phyloP scores from a whole-genome alignment of 2,888 invertebrate genomes.

The Dynastes maya region DNA sequence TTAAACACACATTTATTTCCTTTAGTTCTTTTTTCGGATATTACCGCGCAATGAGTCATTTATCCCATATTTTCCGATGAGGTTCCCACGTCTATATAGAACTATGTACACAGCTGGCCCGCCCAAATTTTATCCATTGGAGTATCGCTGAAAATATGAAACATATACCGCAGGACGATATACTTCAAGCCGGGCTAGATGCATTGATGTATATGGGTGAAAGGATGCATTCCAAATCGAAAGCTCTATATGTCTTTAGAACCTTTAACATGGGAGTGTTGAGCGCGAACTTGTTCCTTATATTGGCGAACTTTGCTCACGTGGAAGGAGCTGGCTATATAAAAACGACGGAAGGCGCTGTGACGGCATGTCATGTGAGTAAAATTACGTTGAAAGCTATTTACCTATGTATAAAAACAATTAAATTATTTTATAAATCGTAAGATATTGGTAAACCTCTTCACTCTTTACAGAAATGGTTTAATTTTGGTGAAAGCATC shows the following conservation, averaged over 20 bases:
- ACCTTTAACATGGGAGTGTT: slow-evolving; percentile 30
- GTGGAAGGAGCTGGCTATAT: slow-evolving; percentile 39
- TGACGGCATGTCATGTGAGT: slow-evolving; percentile 38
- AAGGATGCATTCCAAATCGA: slow-evolving; percentile 28
- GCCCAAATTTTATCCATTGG: background rate
- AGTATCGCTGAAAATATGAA: background rate
- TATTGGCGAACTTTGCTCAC: slow-evolving; percentile 27
- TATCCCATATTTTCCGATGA: background rate
- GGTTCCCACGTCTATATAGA: background rate
- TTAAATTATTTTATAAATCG: background rate
- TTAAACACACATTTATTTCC: no score
- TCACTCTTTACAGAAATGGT: no score
- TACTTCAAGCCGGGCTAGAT: slow-evolving; percentile 41
- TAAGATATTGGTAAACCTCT: no score
- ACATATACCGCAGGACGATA: slow-evolving; percentile 39
- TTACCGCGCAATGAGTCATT: background rate
- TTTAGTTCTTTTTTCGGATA: background rate
- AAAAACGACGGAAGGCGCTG: slow-evolving; percentile 37
- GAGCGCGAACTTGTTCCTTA: slow-evolving; percentile 30
- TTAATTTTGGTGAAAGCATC: no score
- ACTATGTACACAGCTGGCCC: background rate
- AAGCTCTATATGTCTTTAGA: slow-evolving; percentile 18
- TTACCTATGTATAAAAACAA: background rate
- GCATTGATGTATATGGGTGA: slow-evolving; percentile 39
- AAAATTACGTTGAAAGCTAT: background rate